A percentile compares a stretch with the other conserved stretches of the same genome.
Conservation (phyloP, 2,797 vertebrate genomes). For the Ctenopoma kingsleyae region DNA sequence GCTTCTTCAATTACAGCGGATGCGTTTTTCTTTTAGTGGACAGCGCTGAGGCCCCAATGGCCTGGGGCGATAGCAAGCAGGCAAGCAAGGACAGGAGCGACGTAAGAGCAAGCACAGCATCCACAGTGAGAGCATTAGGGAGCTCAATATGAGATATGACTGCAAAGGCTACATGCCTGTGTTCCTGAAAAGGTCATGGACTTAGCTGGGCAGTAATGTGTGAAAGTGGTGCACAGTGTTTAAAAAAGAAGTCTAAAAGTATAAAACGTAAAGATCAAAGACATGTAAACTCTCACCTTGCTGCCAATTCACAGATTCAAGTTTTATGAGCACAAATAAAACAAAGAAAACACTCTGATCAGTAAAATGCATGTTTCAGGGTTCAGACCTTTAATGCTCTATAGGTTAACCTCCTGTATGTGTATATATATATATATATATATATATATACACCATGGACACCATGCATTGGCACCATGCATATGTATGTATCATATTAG, state of each 20-base stretch:
- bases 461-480: no score
- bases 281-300: slow-evolving; percentile 20
- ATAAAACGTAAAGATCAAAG: slow-evolving; percentile 52
- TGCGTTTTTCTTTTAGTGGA: slow-evolving; percentile 75
- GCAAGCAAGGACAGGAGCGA: slow-evolving; percentile 76
- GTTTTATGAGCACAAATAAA: slow-evolving; percentile 25
- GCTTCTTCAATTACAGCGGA: slow-evolving; percentile 85
- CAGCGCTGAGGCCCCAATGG: slow-evolving; percentile 78
- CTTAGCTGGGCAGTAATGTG: slow-evolving; percentile 84
- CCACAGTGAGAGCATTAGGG: slow-evolving; percentile 76
- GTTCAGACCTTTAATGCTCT: no score
- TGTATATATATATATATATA: no score
- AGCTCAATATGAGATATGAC: slow-evolving; percentile 87
- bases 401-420: no score
- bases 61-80: slow-evolving; percentile 75
- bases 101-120: slow-evolving; percentile 69
- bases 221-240: slow-evolving; percentile 80
- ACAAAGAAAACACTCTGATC: neutral
- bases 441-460: no score
- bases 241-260: slow-evolving; percentile 41
- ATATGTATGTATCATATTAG: no score
- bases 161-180: slow-evolving; percentile 79
- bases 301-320: slow-evolving; percentile 10
- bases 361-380: no score
- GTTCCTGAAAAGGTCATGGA: slow-evolving; percentile 85